Evolutionary conservation across 2,113 vertebrate species (phyloP).

Genomic region (Bombycilla garrulus): DNA sequence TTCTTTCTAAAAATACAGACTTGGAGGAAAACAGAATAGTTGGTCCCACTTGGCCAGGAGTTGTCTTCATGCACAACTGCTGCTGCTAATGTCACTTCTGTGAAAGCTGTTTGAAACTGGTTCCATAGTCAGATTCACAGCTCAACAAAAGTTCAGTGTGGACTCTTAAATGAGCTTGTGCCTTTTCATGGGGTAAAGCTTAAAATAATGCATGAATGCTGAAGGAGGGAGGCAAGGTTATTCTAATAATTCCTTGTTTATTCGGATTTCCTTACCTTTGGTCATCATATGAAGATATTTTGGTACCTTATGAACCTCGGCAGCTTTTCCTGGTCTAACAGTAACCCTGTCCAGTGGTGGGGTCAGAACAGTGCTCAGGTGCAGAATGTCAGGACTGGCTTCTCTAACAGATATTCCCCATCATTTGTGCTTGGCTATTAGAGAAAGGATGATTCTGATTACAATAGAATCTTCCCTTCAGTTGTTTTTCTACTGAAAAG

Average conservation of each 20-base stretch:
- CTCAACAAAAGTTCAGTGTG: not conserved
- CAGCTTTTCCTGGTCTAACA: not conserved
- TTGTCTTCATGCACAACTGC: not conserved
- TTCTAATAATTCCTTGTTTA: not conserved
- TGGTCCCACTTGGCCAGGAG: not conserved
- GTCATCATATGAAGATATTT: not conserved
- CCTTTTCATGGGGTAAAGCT: not conserved
- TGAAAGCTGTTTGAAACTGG: not conserved
- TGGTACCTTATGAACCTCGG: not conserved
- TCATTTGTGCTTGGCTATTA: not conserved
- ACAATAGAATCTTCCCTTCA: not conserved
- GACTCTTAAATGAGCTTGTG: not conserved
- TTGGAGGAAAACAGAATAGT: not conserved
- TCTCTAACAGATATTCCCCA: not conserved
- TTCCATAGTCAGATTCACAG: not conserved
- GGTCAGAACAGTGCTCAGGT: not conserved
- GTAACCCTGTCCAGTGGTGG: not conserved
- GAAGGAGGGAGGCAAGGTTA: not conserved
- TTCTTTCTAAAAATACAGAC: conserved; percentile 31
- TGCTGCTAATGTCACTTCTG: not conserved
- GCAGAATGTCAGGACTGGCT: not conserved
- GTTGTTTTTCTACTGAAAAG: not conserved
- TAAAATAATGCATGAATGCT: not conserved
- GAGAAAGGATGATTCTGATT: not conserved
- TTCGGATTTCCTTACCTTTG: not conserved